Base-by-base conservation (phyloP, 2,797 vertebrate genomes). In the Rhincodon typus region DNA sequence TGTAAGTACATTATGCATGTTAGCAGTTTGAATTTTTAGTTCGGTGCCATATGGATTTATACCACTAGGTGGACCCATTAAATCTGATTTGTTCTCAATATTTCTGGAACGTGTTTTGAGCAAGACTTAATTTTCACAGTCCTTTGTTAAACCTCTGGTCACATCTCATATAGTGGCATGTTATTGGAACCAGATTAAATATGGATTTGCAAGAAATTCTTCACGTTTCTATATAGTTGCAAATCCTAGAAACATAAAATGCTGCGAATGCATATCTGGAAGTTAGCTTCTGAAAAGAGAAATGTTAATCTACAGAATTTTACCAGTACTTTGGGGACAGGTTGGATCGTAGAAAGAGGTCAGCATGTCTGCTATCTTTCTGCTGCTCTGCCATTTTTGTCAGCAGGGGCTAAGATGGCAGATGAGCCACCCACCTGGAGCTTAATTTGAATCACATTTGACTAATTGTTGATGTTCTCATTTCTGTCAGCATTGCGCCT, bases 51-150 rank as follows among this genome's bases (percentile, higher is more conserved):
- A 46, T 95, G 94, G 1, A n/a, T 77, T 95, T 53, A 77, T 95
- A n/a, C 94, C 94, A 95, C 94, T 57, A 95, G 94, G 30, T 95
- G 70, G 94, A 30, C 53, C 42, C 72, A 72, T 95, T 77, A 77
- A 95, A 95, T 53, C 42, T 69, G 30, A 50, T 53, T 94, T 57
- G 62, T 66, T 66, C 21, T 66, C 88, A 62, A 13, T 62, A n/a
- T 53, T 17, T 38, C 1, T 10, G 38, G 69, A 72, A 72, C 23
- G 25, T 74, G 42, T 50, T 74, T 94, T 74, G 70, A 72, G 46
- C 5, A 25, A 70, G 67, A 13, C n/a, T 72, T 69, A 13, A 69
- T 69, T 94, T 94, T 94, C 38, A 67, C 42, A 30, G n/a, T 34
- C 27, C 90, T 25, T 38, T 69, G 23, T 50, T 25, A 70, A 94